Evolutionary conservation across 2,888 invertebrate species (phyloP).

Genomic region (Elgonia sp.): DNA sequence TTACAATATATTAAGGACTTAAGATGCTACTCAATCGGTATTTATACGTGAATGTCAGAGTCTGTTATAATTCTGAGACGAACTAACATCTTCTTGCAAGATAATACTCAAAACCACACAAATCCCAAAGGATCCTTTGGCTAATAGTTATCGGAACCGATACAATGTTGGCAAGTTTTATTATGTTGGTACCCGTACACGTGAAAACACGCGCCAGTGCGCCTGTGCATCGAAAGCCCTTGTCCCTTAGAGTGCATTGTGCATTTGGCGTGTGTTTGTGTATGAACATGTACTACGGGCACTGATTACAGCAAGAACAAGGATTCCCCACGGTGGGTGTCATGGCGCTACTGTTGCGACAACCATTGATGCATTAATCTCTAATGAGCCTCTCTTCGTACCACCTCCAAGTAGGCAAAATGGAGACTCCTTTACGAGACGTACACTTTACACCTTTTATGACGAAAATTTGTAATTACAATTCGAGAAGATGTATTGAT

Average conservation of each 20-base stretch:
- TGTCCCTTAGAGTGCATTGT: conserved; percentile 27
- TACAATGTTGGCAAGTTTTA: conserved; percentile 54
- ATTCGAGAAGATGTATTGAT: too few relatives aligned
- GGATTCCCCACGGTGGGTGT: conserved; percentile 45
- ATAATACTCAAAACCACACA: conserved; percentile 44
- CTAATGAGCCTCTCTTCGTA: conserved; percentile 60
- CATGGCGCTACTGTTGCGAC: conserved; percentile 43
- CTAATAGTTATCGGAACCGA: conserved; percentile 71
- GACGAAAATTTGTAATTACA: too few relatives aligned
- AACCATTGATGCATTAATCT: conserved; percentile 66
- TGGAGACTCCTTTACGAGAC: conserved; percentile 7
- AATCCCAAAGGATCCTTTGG: conserved; percentile 61
- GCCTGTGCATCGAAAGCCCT: conserved; percentile 11
- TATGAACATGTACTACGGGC: conserved; percentile 22
- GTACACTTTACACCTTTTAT: conserved; percentile 33
- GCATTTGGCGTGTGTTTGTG: neutral
- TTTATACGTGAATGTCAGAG: too few relatives aligned
- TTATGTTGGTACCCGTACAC: conserved; percentile 20
- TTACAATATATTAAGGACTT: too few relatives aligned
- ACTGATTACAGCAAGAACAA: conserved; percentile 72
- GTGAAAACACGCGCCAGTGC: conserved; percentile 1
- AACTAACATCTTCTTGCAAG: conserved; percentile 36
- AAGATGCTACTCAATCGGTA: too few relatives aligned
- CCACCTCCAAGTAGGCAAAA: conserved; percentile 41
- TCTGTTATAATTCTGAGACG: conserved; percentile 53